Conservation (phyloP, 2,113 vertebrate genomes). For the Antechinus flavipes region DNA sequence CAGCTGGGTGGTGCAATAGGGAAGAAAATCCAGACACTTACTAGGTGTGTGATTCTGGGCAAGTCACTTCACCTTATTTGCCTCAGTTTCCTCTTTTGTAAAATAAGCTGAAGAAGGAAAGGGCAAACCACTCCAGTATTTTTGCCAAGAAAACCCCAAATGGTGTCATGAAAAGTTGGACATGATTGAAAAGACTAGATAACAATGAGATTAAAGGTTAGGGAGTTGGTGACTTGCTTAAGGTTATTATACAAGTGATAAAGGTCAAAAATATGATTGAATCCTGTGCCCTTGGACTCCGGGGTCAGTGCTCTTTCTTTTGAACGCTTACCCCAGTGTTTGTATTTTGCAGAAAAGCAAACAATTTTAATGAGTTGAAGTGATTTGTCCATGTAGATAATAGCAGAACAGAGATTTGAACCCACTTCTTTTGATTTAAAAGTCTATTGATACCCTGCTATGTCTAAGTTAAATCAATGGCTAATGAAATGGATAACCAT, state of each 20-base stretch:
- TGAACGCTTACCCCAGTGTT: neutral
- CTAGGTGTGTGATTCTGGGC: neutral
- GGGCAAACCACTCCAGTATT: neutral
- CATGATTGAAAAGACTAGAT: too few relatives aligned
- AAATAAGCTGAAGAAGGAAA: neutral
- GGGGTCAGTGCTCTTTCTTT: neutral
- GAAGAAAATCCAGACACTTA: neutral
- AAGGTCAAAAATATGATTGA: too few relatives aligned
- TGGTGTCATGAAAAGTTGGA: too few relatives aligned
- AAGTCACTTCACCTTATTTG: neutral
- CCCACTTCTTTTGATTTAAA: neutral
- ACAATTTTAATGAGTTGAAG: neutral
- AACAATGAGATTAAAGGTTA: too few relatives aligned
- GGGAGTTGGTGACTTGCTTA: too few relatives aligned
- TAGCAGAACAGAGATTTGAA: neutral
- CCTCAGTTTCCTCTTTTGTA: neutral
- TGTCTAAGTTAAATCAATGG: neutral
- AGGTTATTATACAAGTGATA: too few relatives aligned
- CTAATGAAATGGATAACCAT: too few relatives aligned
- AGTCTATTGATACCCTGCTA: neutral
- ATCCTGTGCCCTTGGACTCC: too few relatives aligned
- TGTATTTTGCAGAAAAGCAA: neutral
- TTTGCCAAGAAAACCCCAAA: neutral
- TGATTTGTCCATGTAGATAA: neutral
- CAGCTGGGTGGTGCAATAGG: neutral